Conservation (phyloP, 2,888 invertebrate species). For the Drosophila anceps region DNA sequence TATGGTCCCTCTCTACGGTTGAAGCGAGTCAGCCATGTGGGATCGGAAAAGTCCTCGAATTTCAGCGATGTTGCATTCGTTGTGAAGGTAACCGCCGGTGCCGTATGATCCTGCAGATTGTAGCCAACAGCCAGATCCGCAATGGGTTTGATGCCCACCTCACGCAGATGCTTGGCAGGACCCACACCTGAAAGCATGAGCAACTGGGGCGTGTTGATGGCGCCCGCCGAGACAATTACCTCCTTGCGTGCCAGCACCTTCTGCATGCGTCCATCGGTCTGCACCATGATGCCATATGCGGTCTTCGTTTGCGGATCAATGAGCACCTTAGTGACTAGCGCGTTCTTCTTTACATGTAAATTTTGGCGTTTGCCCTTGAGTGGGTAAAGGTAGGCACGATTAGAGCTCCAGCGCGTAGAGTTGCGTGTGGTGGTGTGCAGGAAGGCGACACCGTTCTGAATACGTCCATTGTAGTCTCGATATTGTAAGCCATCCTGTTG, state of each 20-base stretch:
- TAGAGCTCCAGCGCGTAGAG: constrained; percentile 87
- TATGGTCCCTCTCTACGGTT: constrained; percentile 85
- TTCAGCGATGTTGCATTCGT: constrained; percentile 85
- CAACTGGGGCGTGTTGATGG: constrained; percentile 92
- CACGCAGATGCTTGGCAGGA: constrained; percentile 87
- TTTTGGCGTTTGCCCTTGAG: constrained; percentile 86
- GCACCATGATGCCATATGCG: constrained; percentile 87
- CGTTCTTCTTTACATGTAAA: constrained; percentile 87
- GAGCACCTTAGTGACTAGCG: constrained; percentile 87
- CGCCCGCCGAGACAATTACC: constrained; percentile 91
- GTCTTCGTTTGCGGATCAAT: constrained; percentile 86
- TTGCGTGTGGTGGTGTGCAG: constrained; percentile 88
- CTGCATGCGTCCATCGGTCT: constrained; percentile 82
- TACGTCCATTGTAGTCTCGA: constrained; percentile 89
- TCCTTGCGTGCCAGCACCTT: constrained; percentile 88
- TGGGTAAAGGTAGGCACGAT: constrained; percentile 87
- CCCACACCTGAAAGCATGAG: constrained; percentile 92
- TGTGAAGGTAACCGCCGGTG: constrained; percentile 89
- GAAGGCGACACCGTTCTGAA: constrained; percentile 88
- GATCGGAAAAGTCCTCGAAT: constrained; percentile 83
- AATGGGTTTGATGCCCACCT: constrained; percentile 87
- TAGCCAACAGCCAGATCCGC: constrained; percentile 88
- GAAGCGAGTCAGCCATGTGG: constrained; percentile 77
- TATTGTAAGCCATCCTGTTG: constrained; percentile 88
- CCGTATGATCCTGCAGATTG: constrained; percentile 89